phyloP scores from a whole-genome alignment of 2,113 vertebrate species.

The Nothoprocta pentlandii region DNA sequence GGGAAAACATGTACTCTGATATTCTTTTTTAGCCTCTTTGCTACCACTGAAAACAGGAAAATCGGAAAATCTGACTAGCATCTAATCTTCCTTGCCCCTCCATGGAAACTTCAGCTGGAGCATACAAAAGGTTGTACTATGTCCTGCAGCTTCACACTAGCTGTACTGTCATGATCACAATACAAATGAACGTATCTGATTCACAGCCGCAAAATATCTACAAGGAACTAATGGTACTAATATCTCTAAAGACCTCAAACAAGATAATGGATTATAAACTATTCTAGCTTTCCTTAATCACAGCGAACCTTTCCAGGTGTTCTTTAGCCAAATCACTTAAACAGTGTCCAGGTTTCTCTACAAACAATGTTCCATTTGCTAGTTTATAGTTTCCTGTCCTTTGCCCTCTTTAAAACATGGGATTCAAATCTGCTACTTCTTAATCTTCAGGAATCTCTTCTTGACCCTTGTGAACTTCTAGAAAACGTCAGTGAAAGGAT shows the following conservation, averaged over 20 bases:
- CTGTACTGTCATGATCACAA: neutral
- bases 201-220: neutral
- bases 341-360: conserved; percentile 37
- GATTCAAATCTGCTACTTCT: conserved; percentile 7
- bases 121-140: neutral
- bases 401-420: conserved; percentile 8
- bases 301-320: conserved; percentile 49
- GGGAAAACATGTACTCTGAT: neutral
- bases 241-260: neutral
- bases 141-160: neutral
- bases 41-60: neutral
- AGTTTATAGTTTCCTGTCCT: conserved; percentile 47
- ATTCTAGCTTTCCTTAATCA: neutral
- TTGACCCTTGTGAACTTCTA: conserved; percentile 12
- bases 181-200: neutral
- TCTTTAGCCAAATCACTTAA: conserved; percentile 44
- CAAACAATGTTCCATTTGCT: conserved; percentile 63
- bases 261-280: neutral
- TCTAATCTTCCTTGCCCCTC: neutral
- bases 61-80: neutral
- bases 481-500: conserved; percentile 24
- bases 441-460: conserved; percentile 31
- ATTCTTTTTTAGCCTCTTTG: neutral
- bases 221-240: neutral
- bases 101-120: neutral